Conservation (phyloP, 2,888 invertebrate genomes). For the Thereva unica region DNA sequence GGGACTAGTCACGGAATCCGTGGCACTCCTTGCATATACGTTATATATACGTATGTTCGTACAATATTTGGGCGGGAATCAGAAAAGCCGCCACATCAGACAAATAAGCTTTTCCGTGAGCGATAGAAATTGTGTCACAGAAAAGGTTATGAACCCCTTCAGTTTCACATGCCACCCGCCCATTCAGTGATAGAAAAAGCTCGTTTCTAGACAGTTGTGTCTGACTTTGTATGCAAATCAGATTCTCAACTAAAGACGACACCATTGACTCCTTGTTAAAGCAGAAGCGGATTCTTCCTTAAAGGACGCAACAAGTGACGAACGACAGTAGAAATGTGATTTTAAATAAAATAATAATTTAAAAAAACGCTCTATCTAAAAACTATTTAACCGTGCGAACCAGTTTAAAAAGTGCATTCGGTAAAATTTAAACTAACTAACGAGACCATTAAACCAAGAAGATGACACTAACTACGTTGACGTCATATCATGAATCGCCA, state of each 20-base stretch:
- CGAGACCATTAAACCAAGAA: slow-evolving; percentile 28
- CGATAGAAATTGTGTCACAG: too few species aligned
- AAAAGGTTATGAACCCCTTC: slow-evolving; percentile 20
- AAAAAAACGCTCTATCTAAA: slow-evolving; percentile 14
- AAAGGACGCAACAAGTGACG: slow-evolving; percentile 25
- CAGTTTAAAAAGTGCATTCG: slow-evolving; percentile 12
- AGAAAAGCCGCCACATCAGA: too few species aligned
- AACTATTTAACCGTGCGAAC: slow-evolving; percentile 20
- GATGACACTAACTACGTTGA: slow-evolving; percentile 28
- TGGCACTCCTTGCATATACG: too few species aligned
- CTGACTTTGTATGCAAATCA: slow-evolving; percentile 19
- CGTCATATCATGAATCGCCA: slow-evolving; percentile 21
- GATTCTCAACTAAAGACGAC: slow-evolving; percentile 5
- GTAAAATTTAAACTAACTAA: slow-evolving; percentile 15
- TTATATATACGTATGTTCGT: too few species aligned
- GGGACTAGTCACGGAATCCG: too few species aligned
- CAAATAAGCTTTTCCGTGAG: too few species aligned
- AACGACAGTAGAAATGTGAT: slow-evolving; percentile 2
- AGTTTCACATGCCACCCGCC: slow-evolving; percentile 21
- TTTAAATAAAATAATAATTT: slow-evolving; percentile 2
- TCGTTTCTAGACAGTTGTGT: not conserved
- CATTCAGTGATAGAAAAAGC: slow-evolving; percentile 5
- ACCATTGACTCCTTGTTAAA: not conserved
- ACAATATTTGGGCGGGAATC: too few species aligned
- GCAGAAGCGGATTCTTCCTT: slow-evolving; percentile 6